Percentiles rank a stretch among this genome's conserved stretches.
phyloP scores from a whole-genome alignment of 2,797 vertebrate genomes.

The Setipinna tenuifilis region DNA sequence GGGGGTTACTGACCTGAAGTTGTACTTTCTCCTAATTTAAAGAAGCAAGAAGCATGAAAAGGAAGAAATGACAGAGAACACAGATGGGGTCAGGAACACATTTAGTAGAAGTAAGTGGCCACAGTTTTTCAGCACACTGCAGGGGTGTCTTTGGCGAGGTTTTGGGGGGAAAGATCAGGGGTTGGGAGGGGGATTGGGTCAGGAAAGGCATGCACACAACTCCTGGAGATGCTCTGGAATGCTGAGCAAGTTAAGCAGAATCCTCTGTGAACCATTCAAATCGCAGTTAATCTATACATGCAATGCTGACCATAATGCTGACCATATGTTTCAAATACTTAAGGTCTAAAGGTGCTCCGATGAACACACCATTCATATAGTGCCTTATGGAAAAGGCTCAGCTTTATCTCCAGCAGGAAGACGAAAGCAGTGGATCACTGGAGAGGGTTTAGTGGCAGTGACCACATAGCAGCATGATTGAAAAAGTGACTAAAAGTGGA shows the following conservation, averaged over 20 bases:
- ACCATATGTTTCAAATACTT: neutral
- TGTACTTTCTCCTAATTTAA: constrained; percentile 94
- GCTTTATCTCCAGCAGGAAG: neutral
- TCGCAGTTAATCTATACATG: constrained; percentile 11
- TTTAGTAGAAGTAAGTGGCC: neutral
- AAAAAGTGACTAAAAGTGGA: neutral
- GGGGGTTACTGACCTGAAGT: constrained; percentile 91
- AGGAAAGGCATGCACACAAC: constrained; percentile 71
- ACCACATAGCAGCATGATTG: neutral
- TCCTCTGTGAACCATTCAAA: constrained; percentile 7
- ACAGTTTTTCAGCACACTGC: neutral
- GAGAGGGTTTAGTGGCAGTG: neutral
- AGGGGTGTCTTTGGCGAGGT: neutral
- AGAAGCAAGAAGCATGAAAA: constrained; percentile 85
- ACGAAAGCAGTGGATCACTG: neutral
- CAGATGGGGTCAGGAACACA: constrained; percentile 31
- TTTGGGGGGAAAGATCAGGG: neutral
- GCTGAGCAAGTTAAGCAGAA: neutral
- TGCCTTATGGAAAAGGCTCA: neutral
- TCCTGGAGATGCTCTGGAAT: neutral
- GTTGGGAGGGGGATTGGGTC: constrained; percentile 64
- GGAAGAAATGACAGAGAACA: constrained; percentile 40
- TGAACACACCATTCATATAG: neutral
- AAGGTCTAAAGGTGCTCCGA: neutral
- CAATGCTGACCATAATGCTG: constrained; percentile 17